A percentile compares a stretch with the other conserved stretches of the same genome.
phyloP scores from a whole-genome alignment of 1,140 invertebrate genomes.

The Cherax destructor region DNA sequence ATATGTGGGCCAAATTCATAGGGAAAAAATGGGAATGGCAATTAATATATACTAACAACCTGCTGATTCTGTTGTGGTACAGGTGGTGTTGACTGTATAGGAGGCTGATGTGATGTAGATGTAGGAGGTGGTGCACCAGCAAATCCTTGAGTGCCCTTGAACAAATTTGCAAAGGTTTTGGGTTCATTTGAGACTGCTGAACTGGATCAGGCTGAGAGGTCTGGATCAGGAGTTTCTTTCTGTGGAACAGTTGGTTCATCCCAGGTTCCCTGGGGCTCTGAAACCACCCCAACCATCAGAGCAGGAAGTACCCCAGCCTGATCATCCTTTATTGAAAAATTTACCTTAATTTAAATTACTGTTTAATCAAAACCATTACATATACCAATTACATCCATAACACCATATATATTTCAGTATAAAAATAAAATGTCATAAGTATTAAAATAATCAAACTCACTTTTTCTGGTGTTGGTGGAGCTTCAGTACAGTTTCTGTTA shows the following conservation, averaged over 20 bases:
- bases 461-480: constrained; percentile 52
- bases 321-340: constrained; percentile 33
- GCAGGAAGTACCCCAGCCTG: constrained; percentile 39
- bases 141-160: constrained; percentile 79
- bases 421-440: neutral
- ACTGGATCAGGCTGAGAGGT: constrained; percentile 62
- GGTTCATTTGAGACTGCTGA: constrained; percentile 79
- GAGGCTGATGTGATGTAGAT: constrained; percentile 37
- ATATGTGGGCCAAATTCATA: too few species aligned
- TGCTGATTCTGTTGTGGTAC: constrained; percentile 10
- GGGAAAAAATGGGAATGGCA: too few species aligned
- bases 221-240: constrained; percentile 59
- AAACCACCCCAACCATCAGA: constrained; percentile 39
- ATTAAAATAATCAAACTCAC: constrained; percentile 18
- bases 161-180: constrained; percentile 89
- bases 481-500: constrained; percentile 39
- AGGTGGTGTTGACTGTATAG: constrained; percentile 49
- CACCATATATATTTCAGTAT: neutral
- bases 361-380: neutral
- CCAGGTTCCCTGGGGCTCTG: constrained; percentile 48
- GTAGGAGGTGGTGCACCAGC: constrained; percentile 32
- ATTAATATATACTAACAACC: constrained; percentile 13
- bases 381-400: neutral
- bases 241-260: constrained; percentile 54
- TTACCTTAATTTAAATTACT: neutral